Conservation (phyloP, 2,113 vertebrate genomes). For the Larimichthys crocea region DNA sequence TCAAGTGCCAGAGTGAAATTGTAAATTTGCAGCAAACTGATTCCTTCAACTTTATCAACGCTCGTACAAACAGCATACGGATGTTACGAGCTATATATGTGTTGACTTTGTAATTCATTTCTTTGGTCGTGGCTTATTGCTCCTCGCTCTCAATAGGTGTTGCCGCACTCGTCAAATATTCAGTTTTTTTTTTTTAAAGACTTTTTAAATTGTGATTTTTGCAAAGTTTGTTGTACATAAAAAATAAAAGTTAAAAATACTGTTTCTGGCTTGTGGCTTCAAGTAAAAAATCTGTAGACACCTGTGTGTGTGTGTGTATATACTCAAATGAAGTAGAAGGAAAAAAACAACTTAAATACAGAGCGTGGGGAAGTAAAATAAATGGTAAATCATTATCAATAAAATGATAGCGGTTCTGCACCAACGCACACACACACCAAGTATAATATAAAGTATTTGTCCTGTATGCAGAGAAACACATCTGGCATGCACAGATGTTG, state of each 20-base stretch:
- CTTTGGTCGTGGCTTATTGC: conserved; percentile 20
- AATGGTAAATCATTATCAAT: no score
- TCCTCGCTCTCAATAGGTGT: conserved; percentile 3
- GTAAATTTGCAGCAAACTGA: neutral
- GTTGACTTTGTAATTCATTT: conserved; percentile 6
- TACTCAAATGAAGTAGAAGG: no score
- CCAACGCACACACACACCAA: neutral
- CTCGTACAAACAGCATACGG: neutral
- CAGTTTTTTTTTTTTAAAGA: conserved; percentile 30
- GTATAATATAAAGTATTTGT: neutral
- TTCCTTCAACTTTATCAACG: conserved; percentile 32
- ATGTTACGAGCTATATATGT: neutral
- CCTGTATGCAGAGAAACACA: neutral
- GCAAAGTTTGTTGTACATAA: conserved; percentile 48
- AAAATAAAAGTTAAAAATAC: conserved; percentile 50
- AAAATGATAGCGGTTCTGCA: neutral
- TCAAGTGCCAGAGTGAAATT: conserved; percentile 32
- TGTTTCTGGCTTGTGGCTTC: neutral
- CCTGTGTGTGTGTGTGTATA: no score
- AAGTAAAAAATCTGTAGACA: neutral
- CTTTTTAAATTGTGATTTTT: conserved; percentile 26
- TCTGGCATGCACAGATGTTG: no score
- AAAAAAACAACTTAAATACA: neutral
- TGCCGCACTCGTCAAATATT: conserved; percentile 9
- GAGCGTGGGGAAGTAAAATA: no score